Base-by-base conservation (phyloP, 2,113 vertebrate genomes). In the Myodes glareolus region DNA sequence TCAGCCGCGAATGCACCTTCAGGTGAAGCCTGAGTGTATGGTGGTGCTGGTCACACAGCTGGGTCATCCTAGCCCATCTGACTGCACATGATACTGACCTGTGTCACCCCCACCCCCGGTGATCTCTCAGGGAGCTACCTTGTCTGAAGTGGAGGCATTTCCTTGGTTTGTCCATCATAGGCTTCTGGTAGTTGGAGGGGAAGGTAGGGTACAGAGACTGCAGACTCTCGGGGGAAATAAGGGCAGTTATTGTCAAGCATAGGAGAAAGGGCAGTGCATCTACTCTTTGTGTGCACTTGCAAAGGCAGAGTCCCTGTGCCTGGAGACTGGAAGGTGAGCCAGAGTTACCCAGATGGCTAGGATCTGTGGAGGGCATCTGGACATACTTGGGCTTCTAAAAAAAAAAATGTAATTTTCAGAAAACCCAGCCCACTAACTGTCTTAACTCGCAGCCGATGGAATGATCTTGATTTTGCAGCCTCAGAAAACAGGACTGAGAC, bases 101-200 rank as follows among this genome's bases (percentile, higher is more conserved):
- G 13, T 7, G 2, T 36, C n/a, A 8, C 14, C 12, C 1, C 29
- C 14, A 8, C 1, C 29, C 4, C 33, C 0, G 0, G 31, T 0
- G 0, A 50, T 42, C 33, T 50, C 36, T 27, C 17, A 14, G 19
- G 31, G 3, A 0, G 65, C 45, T 2, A 0, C 5, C 80, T 23
- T 50, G 45, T 36, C 8, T 58, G 55, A 75, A 55, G 3, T 1
- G 3, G 58, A 52, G 33, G 3, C 45, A 4, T 17, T n/a, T 65
- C 70, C 61, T 45, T 55, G 9, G 1, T 85, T 52, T 55, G 11
- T 2, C 3, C 0, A 1, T 5, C 7, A 10, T 21, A 76, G 84
- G 14, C 45, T 50, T 50, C 31, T 2, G 25, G 23, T 14, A 5
- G 21, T 55, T 11, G 2, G 88, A 65, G 29, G 47, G 17, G 5